Base-by-base conservation (phyloP, 2,888 invertebrate species). In the Nebria salina region DNA sequence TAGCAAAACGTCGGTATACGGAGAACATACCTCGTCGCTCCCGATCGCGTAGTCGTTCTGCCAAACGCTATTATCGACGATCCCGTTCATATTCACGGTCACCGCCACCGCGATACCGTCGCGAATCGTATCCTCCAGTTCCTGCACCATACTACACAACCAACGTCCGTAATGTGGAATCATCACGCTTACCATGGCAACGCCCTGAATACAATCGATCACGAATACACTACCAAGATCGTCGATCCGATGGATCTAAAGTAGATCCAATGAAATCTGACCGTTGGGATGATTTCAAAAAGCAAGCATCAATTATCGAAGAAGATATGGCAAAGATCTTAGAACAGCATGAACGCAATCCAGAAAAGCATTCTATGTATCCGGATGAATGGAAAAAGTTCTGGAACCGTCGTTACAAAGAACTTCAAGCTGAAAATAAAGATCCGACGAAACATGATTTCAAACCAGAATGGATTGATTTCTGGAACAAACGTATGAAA, bases 341-440 rank as follows among this genome's bases (percentile, higher is more conserved):
- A 6, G 93, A 93, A 78, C 94, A 94, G 83, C 94, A 95, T 86
- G 94, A 96, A 86, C 94, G 95, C 86, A 95, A 95, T 86, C 97
- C 97, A 0, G 96, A 97, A 86, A 96, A 95, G 84, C 96, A 97
- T 89, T 96, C 96, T 0, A 91, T 94, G 2, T 97, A 97, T 87
- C 94, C 95, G 0, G 95, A 95, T 73, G 97, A 97, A 87, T 97
- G 97, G 97, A 96, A 96, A 86, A 94, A 93, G 86, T 96, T 96
- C 87, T 97, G 96, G 96, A 96, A 96, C 87, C 91, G 92, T 9
- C 92, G 96, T 0, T 95, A 95, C 87, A 95, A 95, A 87, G 95
- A 96, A 88, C 89, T 96, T 76, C 94, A 95, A 87, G 89, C 91
- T n/a, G 93, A 93, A 87, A 93, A 93, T 75, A 93, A 93, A 87